Conservation (phyloP, 2,797 vertebrate species). For the Apogon hyalosoma region DNA sequence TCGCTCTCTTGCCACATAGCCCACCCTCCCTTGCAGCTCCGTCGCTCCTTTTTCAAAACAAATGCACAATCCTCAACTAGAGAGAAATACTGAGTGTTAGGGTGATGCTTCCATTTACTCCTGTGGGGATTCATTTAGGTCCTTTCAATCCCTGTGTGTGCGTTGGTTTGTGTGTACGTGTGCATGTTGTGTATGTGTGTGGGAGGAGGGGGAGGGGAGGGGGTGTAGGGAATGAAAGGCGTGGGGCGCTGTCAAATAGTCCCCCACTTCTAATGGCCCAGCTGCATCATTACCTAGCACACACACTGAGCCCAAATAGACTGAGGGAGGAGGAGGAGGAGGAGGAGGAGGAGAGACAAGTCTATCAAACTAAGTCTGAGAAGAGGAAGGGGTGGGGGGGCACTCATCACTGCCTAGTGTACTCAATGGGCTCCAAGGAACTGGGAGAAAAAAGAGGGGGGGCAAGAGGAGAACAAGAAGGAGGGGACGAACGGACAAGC, state of each 20-base stretch:
- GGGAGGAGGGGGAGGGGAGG: background rate
- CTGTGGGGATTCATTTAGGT: conserved; percentile 68
- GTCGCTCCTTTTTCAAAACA: conserved; percentile 65
- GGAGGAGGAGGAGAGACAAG: conserved; percentile 67
- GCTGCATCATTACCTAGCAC: conserved; percentile 80
- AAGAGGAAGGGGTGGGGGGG: conserved; percentile 15
- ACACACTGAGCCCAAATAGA: conserved; percentile 80
- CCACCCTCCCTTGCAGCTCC: background rate
- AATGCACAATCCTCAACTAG: conserved; percentile 82
- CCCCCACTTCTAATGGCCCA: conserved; percentile 79
- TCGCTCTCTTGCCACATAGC: conserved; percentile 2
- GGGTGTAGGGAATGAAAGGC: conserved; percentile 70
- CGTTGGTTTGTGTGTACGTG: conserved; percentile 19
- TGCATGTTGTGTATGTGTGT: conserved; percentile 22
- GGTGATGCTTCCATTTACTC: conserved; percentile 84
- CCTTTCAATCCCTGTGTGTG: conserved; percentile 62
- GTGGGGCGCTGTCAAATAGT: conserved; percentile 80
- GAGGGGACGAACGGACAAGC: conserved; percentile 26
- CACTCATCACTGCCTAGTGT: conserved; percentile 65
- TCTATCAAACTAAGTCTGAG: conserved; percentile 71
- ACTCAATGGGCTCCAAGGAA: conserved; percentile 43
- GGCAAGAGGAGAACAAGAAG: conserved; percentile 18
- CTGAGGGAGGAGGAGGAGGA: conserved; percentile 55
- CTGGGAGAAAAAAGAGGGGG: conserved; percentile 33
- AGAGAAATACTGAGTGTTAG: conserved; percentile 78